Conservation (phyloP, 2,888 invertebrate species). For the Rhagonycha lutea region DNA sequence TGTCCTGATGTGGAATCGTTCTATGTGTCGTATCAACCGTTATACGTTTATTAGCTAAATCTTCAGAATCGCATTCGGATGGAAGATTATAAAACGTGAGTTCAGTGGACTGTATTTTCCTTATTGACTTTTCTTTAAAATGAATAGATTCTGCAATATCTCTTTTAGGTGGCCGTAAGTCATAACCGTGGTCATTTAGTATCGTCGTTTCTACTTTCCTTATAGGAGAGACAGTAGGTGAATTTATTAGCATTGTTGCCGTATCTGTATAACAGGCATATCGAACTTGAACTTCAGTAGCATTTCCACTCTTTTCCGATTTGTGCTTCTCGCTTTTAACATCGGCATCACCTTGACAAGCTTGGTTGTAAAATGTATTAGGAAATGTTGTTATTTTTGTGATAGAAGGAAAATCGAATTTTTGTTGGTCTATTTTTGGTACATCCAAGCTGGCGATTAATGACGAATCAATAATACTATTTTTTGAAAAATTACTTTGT, state of each 20-base stretch:
- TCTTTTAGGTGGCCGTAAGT: not conserved
- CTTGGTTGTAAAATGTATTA: not conserved
- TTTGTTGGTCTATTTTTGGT: slow-evolving; percentile 1
- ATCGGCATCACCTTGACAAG: not conserved
- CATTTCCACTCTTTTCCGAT: not conserved
- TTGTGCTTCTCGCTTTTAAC: not conserved
- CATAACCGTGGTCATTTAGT: not conserved
- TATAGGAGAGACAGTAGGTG: not conserved
- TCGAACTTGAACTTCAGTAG: not conserved
- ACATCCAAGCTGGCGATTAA: slow-evolving; percentile 12
- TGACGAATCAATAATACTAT: not conserved
- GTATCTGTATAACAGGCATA: not conserved
- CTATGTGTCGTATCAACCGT: not conserved
- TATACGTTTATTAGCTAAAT: not conserved
- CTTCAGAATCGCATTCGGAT: not conserved
- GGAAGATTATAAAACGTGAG: slow-evolving; percentile 10
- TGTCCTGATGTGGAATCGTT: not conserved
- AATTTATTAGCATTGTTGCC: not conserved
- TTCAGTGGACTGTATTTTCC: slow-evolving; percentile 8
- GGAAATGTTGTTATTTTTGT: slow-evolving; percentile 8
- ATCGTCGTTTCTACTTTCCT: not conserved
- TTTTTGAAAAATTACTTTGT: not conserved
- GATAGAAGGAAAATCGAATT: slow-evolving; percentile 13
- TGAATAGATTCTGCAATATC: not conserved
- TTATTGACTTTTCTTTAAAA: not conserved